phyloP scores from a whole-genome alignment of 2,888 invertebrate genomes.

The Anaspis maculata region DNA sequence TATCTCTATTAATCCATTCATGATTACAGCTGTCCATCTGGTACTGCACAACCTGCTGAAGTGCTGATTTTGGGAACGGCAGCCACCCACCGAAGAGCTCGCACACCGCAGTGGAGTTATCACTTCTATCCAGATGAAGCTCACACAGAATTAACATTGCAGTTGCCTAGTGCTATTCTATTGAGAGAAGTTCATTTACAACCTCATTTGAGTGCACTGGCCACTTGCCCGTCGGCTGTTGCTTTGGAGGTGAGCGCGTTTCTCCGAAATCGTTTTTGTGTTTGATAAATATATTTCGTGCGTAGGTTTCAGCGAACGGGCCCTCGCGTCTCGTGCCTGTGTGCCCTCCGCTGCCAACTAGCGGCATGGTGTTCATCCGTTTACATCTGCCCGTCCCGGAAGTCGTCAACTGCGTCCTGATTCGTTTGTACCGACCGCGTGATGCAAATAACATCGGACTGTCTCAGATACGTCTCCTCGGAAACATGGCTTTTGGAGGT shows the following conservation, averaged over 20 bases:
- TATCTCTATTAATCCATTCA: too few relatives aligned
- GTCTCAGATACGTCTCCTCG: slow-evolving; percentile 76
- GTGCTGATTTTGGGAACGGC: slow-evolving; percentile 71
- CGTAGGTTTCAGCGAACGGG: slow-evolving; percentile 57
- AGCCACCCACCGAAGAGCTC: slow-evolving; percentile 73
- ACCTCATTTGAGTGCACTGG: slow-evolving; percentile 75
- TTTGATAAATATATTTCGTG: too few relatives aligned
- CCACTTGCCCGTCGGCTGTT: slow-evolving; percentile 83
- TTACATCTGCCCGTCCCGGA: slow-evolving; percentile 75
- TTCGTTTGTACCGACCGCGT: slow-evolving; percentile 69
- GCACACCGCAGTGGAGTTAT: slow-evolving; percentile 92
- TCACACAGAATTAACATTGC: slow-evolving; percentile 79
- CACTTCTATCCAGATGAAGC: slow-evolving; percentile 88
- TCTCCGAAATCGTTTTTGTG: too few relatives aligned
- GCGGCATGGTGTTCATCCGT: slow-evolving; percentile 80
- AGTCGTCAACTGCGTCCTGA: slow-evolving; percentile 74
- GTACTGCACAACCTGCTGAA: slow-evolving; percentile 80
- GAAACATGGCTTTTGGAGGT: slow-evolving; percentile 77
- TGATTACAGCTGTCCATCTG: slow-evolving; percentile 34
- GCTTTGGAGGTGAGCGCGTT: slow-evolving; percentile 59
- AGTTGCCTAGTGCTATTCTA: slow-evolving; percentile 80
- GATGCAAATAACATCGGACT: slow-evolving; percentile 87
- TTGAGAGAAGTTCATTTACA: slow-evolving; percentile 82
- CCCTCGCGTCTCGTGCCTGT: slow-evolving; percentile 71
- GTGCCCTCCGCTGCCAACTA: slow-evolving; percentile 77